These are phyloP conservation scores for Campylomormyrus numenius DNA, from an alignment of 2,113 vertebrate species.

Conservation along the genomic window DNA sequence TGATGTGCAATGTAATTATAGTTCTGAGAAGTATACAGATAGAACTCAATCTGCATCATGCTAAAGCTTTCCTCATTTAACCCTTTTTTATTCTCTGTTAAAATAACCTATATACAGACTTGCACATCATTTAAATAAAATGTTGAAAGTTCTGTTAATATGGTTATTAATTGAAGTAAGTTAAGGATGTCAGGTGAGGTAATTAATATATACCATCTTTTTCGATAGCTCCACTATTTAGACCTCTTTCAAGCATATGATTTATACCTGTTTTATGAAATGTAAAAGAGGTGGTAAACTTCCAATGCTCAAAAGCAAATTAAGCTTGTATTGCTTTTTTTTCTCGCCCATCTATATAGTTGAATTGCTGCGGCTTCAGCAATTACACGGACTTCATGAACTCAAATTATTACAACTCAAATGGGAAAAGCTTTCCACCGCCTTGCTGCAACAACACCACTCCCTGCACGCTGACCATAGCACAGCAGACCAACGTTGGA, in stretches of 20 bases:
- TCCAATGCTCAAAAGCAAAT: neutral
- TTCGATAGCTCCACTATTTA: neutral
- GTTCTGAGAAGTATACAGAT: neutral
- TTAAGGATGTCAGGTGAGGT: neutral
- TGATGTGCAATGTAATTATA: neutral
- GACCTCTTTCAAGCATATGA: neutral
- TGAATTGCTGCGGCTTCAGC: constrained; percentile 78
- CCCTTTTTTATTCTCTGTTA: neutral
- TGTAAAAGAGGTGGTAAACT: neutral
- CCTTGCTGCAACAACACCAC: constrained; percentile 52
- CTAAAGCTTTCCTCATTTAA: neutral
- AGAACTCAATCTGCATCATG: neutral
- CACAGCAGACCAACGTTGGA: neutral
- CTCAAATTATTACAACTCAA: constrained; percentile 37
- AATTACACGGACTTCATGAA: constrained; percentile 76
- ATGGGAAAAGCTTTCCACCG: constrained; percentile 29
- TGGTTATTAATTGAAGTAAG: neutral
- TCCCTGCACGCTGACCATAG: constrained; percentile 15
- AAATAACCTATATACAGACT: neutral
- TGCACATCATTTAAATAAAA: neutral
- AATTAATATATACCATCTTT: neutral
- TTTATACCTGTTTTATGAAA: neutral
- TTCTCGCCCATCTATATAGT: constrained; percentile 43
- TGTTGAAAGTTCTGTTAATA: neutral
- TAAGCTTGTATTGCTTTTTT: neutral